phyloP scores from a whole-genome alignment of 1,140 invertebrate species.

The Phymorhynchus buccinoides region DNA sequence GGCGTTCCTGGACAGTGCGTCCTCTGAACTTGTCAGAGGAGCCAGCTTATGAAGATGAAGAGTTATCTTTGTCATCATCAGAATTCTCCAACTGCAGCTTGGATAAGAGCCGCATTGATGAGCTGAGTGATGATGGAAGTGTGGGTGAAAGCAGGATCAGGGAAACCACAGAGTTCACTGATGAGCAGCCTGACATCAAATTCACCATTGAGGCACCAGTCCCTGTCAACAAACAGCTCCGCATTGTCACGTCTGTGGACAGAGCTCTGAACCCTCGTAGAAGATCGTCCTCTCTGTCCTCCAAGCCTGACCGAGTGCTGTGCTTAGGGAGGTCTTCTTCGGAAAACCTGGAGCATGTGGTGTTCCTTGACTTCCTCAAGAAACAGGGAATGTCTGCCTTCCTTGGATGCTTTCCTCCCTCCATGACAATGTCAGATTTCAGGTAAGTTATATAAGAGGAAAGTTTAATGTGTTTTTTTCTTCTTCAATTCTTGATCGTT shows the following conservation, averaged over 20 bases:
- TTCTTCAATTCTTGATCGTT: too few species aligned
- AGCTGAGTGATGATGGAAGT: conserved; percentile 62
- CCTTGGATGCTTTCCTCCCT: conserved; percentile 64
- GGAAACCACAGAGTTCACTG: conserved; percentile 58
- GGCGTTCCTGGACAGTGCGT: conserved; percentile 18
- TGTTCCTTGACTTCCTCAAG: conserved; percentile 67
- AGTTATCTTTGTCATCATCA: conserved; percentile 53
- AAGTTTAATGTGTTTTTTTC: too few species aligned
- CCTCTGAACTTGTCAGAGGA: conserved; percentile 41
- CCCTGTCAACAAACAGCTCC: conserved; percentile 61
- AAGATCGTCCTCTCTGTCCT: conserved; percentile 45
- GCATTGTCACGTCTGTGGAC: conserved; percentile 64
- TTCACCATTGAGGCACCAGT: conserved; percentile 25
- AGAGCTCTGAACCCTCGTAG: conserved; percentile 45
- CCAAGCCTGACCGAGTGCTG: conserved; percentile 41
- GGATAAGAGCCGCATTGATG: conserved; percentile 58
- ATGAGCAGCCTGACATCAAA: conserved; percentile 54
- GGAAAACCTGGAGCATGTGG: conserved; percentile 52
- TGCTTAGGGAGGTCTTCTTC: conserved; percentile 41
- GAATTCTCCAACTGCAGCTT: conserved; percentile 56
- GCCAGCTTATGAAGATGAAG: conserved; percentile 56
- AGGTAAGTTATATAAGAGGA: conserved; percentile 56
- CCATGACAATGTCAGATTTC: conserved; percentile 67
- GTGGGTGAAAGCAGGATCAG: conserved; percentile 49
- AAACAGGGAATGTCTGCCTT: conserved; percentile 59